Evolutionary conservation across 2,113 vertebrate genomes (phyloP).

Genomic region (Motacilla tschutschensis): DNA sequence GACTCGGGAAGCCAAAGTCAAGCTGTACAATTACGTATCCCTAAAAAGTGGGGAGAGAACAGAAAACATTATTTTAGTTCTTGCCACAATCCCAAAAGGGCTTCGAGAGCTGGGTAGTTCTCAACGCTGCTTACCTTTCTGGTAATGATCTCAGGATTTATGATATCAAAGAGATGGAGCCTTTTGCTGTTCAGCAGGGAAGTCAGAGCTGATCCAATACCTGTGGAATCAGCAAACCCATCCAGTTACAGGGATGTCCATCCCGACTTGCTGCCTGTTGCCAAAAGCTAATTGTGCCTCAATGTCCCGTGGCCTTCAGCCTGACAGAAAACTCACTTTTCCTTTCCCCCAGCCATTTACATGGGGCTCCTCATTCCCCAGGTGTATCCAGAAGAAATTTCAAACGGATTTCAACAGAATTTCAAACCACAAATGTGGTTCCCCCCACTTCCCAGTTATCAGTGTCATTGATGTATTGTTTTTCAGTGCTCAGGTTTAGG

Average conservation of each 20-base stretch:
- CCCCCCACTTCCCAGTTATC: neutral
- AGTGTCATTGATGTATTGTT: neutral
- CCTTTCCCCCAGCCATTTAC: neutral
- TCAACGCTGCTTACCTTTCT: conserved; percentile 55
- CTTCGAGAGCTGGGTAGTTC: neutral
- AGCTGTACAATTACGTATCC: conserved; percentile 78
- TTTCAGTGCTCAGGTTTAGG: neutral
- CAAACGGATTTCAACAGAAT: neutral
- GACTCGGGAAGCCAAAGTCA: conserved; percentile 85
- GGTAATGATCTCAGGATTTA: conserved; percentile 76
- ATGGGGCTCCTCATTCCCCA: neutral
- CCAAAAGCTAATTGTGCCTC: neutral
- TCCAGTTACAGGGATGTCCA: neutral
- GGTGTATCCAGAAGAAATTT: neutral
- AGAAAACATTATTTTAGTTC: neutral
- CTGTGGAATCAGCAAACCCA: conserved; percentile 52
- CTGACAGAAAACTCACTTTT: neutral
- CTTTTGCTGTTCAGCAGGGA: conserved; percentile 80
- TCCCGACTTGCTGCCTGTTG: neutral
- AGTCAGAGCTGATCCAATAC: conserved; percentile 71
- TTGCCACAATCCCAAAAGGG: neutral
- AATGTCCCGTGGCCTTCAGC: rapidly evolving
- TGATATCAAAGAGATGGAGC: conserved; percentile 76
- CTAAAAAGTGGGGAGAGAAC: conserved; percentile 38
- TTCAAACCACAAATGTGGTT: neutral